phyloP scores from a whole-genome alignment of 2,888 invertebrate species.

The Sesia bembeciformis region DNA sequence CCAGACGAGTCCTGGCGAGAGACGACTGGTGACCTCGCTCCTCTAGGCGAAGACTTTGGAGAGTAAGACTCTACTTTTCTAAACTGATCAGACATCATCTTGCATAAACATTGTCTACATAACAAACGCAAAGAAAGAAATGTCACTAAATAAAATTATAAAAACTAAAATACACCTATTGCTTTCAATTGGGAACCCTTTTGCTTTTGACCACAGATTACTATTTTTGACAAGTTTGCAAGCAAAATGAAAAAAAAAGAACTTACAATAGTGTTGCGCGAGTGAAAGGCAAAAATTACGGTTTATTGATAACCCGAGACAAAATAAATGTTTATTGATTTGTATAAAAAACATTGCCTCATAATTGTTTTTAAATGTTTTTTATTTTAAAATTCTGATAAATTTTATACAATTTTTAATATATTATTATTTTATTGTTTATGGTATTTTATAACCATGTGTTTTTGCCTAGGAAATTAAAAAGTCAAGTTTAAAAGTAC shows the following conservation, averaged over 20 bases:
- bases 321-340: too few relatives aligned
- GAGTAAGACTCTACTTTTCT: constrained; percentile 95
- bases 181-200: not conserved
- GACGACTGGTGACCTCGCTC: constrained; percentile 95
- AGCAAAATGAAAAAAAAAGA: too few relatives aligned
- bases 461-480: constrained; percentile 23
- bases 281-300: too few relatives aligned
- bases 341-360: too few relatives aligned
- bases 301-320: too few relatives aligned
- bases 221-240: not conserved
- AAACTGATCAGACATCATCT: constrained; percentile 95
- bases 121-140: constrained; percentile 48
- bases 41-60: constrained; percentile 94
- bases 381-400: too few relatives aligned
- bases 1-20: constrained; percentile 97
- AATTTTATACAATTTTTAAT: too few relatives aligned
- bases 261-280: too few relatives aligned
- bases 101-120: constrained; percentile 74
- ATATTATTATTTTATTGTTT: constrained; percentile 17
- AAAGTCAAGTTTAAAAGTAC: constrained; percentile 34
- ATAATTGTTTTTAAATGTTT: too few relatives aligned
- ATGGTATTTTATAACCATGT: constrained; percentile 39
- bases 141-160: constrained; percentile 49
- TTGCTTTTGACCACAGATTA: not conserved
- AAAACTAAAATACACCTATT: constrained; percentile 35